Evolutionary conservation across 2,888 invertebrate species (phyloP), one percentile per base, ranked within the genome.

Genomic region (Drosophila seclusa): DNA sequence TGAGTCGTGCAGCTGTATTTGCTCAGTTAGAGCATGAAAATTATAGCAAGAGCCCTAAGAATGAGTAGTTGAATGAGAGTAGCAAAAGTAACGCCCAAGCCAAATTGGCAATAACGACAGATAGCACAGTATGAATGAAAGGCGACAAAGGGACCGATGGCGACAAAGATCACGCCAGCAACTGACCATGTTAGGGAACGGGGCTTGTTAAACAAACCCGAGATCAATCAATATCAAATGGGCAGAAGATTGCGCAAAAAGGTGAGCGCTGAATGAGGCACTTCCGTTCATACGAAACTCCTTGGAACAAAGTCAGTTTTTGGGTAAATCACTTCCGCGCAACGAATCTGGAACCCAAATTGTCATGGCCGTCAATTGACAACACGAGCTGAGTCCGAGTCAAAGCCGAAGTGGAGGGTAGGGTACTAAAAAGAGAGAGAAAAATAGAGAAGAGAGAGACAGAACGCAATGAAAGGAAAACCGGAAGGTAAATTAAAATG

Each of bases 401-500:
- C 29, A 7, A 29, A 36, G 36, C 7, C 32, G 31, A 50, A 73
- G 53, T 34, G 32, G 48, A 48, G 48, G 53, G 68, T 16, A 54
- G 48, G 49, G 68, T 16, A 54, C 27, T 6, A 36, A 40, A 13
- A 24, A 38, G 57, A 13, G 34, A 7, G 29, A 27, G 21, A 45
- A 18, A 18, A 27, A 18, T 40, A 48, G 31, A 32, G 18, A 29
- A 45, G 53, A 61, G 52, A 50, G 54, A 52, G 55, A 66, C 45
- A 53, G 71, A 73, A 74, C 68, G 60, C 69, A 68, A 68, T 61
- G 79, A 81, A 76, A 73, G 80, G 69, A 76, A 79, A 80, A 86
- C 85, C 88, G 87, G 87, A 89, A 89, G 87, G 87, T 84, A 87
- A 89, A 87, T 87, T 87, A 87, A 87, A 89, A 87, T 87, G 87